phyloP scores from a whole-genome alignment of 2,797 vertebrate species.

The Hemibagrus guttatus region DNA sequence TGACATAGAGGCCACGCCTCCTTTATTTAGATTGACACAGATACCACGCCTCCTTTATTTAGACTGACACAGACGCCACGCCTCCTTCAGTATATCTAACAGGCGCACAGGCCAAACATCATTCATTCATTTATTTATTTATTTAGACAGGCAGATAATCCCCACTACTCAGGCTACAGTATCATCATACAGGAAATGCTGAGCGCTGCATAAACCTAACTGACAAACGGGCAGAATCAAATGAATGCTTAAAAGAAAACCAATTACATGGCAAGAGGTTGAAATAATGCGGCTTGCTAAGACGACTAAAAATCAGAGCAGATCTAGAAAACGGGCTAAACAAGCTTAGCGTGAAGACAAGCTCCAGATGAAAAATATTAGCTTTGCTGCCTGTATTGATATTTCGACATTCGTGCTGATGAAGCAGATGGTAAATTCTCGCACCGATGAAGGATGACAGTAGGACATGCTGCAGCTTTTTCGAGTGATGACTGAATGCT shows the following conservation, averaged over 20 bases:
- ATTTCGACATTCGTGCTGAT: conserved; percentile 19
- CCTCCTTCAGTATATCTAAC: neutral
- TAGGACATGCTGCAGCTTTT: conserved; percentile 20
- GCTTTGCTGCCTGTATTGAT: conserved; percentile 17
- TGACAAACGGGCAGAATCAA: neutral
- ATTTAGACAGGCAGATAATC: neutral
- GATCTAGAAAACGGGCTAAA: conserved; percentile 19
- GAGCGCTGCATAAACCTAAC: neutral
- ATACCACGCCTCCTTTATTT: neutral
- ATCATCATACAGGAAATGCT: neutral
- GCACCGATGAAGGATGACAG: conserved; percentile 28
- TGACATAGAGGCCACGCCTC: neutral
- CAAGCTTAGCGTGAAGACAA: neutral
- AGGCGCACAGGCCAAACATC: neutral
- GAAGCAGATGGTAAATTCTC: conserved; percentile 41
- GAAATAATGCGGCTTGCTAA: neutral
- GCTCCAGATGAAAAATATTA: conserved; percentile 21
- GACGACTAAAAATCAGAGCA: neutral
- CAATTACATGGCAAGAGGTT: neutral
- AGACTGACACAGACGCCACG: neutral
- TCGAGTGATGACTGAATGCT: conserved; percentile 18
- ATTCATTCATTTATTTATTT: too few relatives aligned
- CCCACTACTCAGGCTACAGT: neutral
- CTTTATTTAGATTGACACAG: neutral
- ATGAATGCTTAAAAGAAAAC: conserved; percentile 11